phyloP scores from a whole-genome alignment of 2,888 invertebrate genomes.

The Scaptomyza tumidula region DNA sequence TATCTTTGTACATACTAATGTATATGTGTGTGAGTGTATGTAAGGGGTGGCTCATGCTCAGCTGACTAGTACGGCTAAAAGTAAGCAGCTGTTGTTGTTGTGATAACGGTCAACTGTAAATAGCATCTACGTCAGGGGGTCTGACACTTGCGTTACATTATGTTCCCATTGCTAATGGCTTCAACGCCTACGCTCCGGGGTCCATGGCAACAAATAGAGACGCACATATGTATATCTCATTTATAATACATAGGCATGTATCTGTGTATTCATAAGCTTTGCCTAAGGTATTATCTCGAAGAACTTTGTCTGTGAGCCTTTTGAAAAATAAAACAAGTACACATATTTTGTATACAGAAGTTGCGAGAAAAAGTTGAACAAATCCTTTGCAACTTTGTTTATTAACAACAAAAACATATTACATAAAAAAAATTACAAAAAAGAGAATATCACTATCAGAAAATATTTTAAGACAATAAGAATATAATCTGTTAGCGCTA shows the following conservation, averaged over 20 bases:
- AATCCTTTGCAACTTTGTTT: too few relatives aligned
- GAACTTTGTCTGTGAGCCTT: constrained; percentile 59
- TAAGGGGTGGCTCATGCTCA: constrained; percentile 50
- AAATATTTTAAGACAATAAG: neutral
- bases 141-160: constrained; percentile 59
- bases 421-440: too few relatives aligned
- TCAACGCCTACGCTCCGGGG: constrained; percentile 38
- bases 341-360: constrained; percentile 9
- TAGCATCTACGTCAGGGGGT: constrained; percentile 41
- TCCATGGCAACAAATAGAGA: constrained; percentile 41
- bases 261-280: constrained; percentile 30
- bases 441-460: too few relatives aligned
- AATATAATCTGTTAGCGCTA: neutral
- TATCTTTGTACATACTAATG: constrained; percentile 12
- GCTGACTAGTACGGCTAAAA: constrained; percentile 55
- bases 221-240: constrained; percentile 25
- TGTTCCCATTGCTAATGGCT: constrained; percentile 43
- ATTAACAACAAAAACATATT: too few relatives aligned
- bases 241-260: constrained; percentile 9
- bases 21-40: constrained; percentile 1
- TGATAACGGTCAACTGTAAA: constrained; percentile 66
- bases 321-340: constrained; percentile 9
- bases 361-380: too few relatives aligned
- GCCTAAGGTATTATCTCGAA: constrained; percentile 60
- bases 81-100: constrained; percentile 64